Conservation (phyloP, 2,888 invertebrate genomes). For the Aspidiotus destructor region DNA sequence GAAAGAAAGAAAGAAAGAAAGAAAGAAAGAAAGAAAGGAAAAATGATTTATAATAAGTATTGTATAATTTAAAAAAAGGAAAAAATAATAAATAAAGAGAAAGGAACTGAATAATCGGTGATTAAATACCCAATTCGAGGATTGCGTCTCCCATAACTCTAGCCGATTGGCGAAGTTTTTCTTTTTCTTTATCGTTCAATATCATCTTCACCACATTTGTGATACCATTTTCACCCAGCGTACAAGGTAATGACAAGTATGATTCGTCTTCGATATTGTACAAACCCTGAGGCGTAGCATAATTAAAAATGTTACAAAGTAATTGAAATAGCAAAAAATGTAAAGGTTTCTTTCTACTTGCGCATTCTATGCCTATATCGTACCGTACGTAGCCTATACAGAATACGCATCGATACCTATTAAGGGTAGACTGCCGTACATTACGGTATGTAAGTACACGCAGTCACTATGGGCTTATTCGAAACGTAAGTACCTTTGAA, state of each 20-base stretch:
- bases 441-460: too few relatives aligned
- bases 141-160: constrained; percentile 47
- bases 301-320: not conserved
- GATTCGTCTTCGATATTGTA: constrained; percentile 73
- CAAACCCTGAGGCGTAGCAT: constrained; percentile 52
- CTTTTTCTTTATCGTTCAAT: constrained; percentile 54
- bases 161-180: constrained; percentile 57
- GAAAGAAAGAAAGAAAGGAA: too few relatives aligned
- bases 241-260: constrained; percentile 74
- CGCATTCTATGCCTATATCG: not conserved
- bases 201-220: constrained; percentile 62
- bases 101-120: too few relatives aligned
- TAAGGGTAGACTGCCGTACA: not conserved
- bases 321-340: not conserved
- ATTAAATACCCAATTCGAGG: constrained; percentile 13
- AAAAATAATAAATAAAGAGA: too few relatives aligned
- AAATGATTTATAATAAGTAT: too few relatives aligned
- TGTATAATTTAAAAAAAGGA: too few relatives aligned
- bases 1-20: too few relatives aligned
- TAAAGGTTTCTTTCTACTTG: not conserved
- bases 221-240: constrained; percentile 61
- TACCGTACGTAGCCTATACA: too few relatives aligned
- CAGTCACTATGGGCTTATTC: not conserved
- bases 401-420: not conserved
- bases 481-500: constrained; percentile 55